Evolutionary conservation across 2,113 vertebrate genomes (phyloP), one percentile per base, ranked within the genome.

Genomic region (Ciconia maguari): DNA sequence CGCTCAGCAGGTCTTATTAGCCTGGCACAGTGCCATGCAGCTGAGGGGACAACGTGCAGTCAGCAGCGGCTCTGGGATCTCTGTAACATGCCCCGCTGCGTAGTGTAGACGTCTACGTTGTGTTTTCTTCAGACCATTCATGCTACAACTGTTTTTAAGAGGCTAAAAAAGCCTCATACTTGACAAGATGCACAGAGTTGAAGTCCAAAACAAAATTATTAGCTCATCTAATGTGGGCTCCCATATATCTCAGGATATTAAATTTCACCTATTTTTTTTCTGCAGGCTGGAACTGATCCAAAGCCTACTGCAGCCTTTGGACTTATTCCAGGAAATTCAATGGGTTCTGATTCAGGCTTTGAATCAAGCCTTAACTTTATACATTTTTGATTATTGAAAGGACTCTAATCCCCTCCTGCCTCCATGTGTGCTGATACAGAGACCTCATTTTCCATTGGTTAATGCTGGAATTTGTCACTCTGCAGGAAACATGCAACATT

Each of bases 321-420:
- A 96, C 36, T 64, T 57, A 55, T 29, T 96, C 90, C 94, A 96
- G 77, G 19, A 72, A 89, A 61, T 92, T 94, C 92, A 96, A 84
- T 87, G 69, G 38, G n/a, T 95, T 94, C 72, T 82, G 77, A 87
- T 87, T 94, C 65, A 91, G 90, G 44, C 80, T 95, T 89, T 91
- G 94, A 96, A 80, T 89, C 52, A 83, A 92, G 89, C 13, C 44
- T 64, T 64, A 96, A 93, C 42, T 90, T 94, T 87, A 92, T 83
- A 92, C 65, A 78, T 93, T 96, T 96, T 93, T 89, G 68, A 75
- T 95, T 95, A 93, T 84, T 94, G 91, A 92, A 96, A 94, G 13
- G 83, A 72, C 61, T 87, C 69, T 96, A 96, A 96, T 97, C 86
- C 92, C 51, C 80, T 95, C 61, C 69, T 89, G 69, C 72, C 44